Conservation (phyloP, 2,113 vertebrate species). For the Petromus typicus region DNA sequence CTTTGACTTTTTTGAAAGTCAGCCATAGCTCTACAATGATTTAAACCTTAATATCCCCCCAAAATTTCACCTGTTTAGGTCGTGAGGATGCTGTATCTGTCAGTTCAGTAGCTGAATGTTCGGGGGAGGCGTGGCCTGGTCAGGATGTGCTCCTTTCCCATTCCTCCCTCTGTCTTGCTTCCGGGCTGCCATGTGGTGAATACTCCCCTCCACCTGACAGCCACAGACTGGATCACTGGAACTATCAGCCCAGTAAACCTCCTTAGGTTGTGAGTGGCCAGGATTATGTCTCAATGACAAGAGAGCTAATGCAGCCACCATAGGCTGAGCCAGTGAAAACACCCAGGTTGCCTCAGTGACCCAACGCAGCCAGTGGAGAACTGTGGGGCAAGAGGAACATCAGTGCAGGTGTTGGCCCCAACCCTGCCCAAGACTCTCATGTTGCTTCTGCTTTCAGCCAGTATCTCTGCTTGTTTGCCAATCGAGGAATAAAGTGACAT, state of each 20-base stretch:
- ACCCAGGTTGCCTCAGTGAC: rapidly evolving
- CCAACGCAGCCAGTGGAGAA: rapidly evolving
- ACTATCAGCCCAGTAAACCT: neutral
- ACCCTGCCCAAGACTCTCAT: neutral
- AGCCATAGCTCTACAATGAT: neutral
- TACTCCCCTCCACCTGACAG: neutral
- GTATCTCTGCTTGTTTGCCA: neutral
- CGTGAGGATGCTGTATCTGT: no score
- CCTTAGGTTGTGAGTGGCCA: neutral
- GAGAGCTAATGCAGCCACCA: neutral
- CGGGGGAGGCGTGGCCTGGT: neutral
- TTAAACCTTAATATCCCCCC: neutral
- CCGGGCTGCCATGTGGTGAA: neutral
- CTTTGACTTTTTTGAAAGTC: neutral
- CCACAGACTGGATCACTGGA: neutral
- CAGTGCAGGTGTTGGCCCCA: neutral
- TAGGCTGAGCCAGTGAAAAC: neutral
- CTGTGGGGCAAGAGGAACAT: rapidly evolving
- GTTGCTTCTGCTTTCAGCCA: rapidly evolving
- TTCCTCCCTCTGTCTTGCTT: neutral
- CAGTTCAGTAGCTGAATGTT: neutral
- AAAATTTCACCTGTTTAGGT: neutral
- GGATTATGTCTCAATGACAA: neutral
- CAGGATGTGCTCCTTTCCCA: neutral
- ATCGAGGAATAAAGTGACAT: neutral